A percentile compares a stretch with the other conserved stretches of the same genome.
Evolutionary conservation across 2,888 invertebrate genomes (phyloP).

Genomic region (Myathropa florea): DNA sequence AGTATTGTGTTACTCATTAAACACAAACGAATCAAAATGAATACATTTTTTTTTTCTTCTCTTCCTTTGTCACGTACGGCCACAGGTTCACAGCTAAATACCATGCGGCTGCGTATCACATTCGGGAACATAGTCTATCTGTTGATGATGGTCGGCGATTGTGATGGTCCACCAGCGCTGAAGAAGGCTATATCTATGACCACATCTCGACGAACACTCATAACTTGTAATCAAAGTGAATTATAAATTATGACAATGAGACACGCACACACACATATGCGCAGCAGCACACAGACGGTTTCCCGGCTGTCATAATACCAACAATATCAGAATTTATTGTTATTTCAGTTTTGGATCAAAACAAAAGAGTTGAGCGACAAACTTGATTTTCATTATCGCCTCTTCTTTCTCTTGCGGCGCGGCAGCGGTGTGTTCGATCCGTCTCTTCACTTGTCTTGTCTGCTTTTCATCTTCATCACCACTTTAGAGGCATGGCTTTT

Average conservation of each 20-base stretch:
- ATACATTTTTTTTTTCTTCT: conserved; percentile 18
- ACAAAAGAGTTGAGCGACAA: conserved; percentile 65
- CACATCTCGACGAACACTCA: conserved; percentile 59
- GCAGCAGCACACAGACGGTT: conserved; percentile 2
- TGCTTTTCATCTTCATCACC: conserved; percentile 64
- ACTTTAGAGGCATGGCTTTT: conserved; percentile 29
- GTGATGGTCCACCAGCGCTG: conserved; percentile 28
- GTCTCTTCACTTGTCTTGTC: conserved; percentile 50
- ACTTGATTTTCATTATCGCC: conserved; percentile 67
- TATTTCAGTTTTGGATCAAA: conserved; percentile 61
- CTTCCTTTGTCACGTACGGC: not conserved
- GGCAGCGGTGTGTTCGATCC: not conserved
- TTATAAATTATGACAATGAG: conserved; percentile 60
- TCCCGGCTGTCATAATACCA: conserved; percentile 65
- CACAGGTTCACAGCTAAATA: conserved; percentile 16
- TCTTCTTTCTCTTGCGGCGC: not conserved
- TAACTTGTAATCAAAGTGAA: conserved; percentile 69
- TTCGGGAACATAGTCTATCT: conserved; percentile 3
- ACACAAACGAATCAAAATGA: conserved; percentile 60
- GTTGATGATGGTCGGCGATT: conserved; percentile 13
- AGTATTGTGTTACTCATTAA: conserved; percentile 57
- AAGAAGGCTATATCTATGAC: conserved; percentile 59
- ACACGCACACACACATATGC: not conserved
- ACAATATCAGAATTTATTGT: conserved; percentile 68
- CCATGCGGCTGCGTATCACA: conserved; percentile 1